These are phyloP conservation scores for Mesembrinibis cayennensis DNA, from an alignment of 2,113 vertebrate species.

Conservation along the genomic window DNA sequence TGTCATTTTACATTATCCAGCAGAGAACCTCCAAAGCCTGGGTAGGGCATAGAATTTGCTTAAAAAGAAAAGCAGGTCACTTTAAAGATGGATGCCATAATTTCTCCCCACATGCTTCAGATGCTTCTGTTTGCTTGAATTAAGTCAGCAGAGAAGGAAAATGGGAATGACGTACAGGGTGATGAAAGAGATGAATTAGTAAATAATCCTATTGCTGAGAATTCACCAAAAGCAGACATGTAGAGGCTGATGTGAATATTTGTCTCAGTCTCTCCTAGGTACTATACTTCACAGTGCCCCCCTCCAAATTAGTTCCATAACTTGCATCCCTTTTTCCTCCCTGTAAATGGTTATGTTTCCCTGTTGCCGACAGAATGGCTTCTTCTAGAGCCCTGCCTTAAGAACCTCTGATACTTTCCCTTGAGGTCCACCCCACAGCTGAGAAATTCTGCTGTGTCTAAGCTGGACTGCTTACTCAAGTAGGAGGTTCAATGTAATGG, in stretches of 20 bases:
- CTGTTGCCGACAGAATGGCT: not conserved
- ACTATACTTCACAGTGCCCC: not conserved
- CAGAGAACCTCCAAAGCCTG: not conserved
- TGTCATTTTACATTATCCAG: conserved; percentile 28
- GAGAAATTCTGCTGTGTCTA: not conserved
- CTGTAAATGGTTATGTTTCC: not conserved
- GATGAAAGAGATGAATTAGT: not conserved
- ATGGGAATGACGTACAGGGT: not conserved
- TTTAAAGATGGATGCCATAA: not conserved
- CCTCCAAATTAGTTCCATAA: not conserved
- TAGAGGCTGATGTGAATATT: not conserved
- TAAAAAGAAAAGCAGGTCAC: not conserved
- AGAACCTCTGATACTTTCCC: not conserved
- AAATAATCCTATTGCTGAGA: not conserved
- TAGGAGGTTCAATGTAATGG: not conserved
- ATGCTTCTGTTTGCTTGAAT: not conserved
- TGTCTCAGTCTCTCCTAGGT: not conserved
- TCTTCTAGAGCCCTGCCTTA: not conserved
- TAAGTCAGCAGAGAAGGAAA: not conserved
- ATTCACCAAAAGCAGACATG: not conserved
- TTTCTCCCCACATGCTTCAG: not conserved
- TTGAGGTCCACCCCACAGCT: not conserved
- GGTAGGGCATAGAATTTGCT: not conserved
- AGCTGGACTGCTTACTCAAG: not conserved
- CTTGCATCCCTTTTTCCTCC: not conserved